phyloP scores from a whole-genome alignment of 2,888 invertebrate genomes.

The Nemotelus nigrinus region DNA sequence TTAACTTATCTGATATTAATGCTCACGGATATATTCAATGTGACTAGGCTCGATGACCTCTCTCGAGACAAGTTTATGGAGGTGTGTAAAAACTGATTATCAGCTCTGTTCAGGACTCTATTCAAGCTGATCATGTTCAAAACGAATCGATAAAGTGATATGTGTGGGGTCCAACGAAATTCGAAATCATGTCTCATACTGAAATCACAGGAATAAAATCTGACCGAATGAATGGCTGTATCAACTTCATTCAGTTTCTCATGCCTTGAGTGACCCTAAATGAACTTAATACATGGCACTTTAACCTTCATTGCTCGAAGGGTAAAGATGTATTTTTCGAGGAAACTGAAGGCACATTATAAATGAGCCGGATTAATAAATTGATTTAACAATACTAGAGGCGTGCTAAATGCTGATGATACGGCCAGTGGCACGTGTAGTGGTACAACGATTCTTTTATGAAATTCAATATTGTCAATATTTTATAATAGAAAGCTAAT shows the following conservation, averaged over 20 bases:
- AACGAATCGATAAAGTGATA: constrained; percentile 9
- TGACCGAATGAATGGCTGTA: no score
- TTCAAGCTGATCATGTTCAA: constrained; percentile 24
- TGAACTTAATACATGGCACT: neutral
- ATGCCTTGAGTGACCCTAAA: neutral
- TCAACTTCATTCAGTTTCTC: no score
- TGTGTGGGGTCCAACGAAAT: constrained; percentile 28
- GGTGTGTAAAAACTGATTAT: constrained; percentile 41
- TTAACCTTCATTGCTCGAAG: neutral
- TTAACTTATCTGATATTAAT: no score
- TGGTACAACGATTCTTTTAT: no score
- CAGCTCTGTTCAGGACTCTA: constrained; percentile 8
- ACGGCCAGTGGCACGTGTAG: no score
- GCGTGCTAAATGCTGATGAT: neutral
- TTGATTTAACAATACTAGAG: constrained; percentile 23
- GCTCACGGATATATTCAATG: no score
- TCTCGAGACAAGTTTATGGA: constrained; percentile 13
- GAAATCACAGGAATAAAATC: no score
- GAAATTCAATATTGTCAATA: no score
- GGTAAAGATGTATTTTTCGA: constrained; percentile 21
- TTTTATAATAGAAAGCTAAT: no score
- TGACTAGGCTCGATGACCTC: neutral
- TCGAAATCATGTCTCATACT: no score
- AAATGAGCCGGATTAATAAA: constrained; percentile 35
- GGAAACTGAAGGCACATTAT: constrained; percentile 19